Evolutionary conservation across 1,140 invertebrate species (phyloP), one percentile per base, ranked within the genome.

Genomic region (Diplogasteroides magnus): DNA sequence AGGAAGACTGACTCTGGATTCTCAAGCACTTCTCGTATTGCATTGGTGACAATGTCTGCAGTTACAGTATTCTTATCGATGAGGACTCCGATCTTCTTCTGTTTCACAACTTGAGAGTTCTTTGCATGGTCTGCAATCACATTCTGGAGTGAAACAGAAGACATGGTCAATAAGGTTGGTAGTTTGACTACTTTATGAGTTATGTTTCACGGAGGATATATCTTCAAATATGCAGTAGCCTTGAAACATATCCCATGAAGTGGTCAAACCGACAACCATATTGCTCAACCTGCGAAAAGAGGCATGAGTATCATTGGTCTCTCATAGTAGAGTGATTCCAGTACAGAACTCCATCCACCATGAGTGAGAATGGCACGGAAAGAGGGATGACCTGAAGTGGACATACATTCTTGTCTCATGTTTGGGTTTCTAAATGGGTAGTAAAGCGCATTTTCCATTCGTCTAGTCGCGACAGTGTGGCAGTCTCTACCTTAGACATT

Each of bases 251-350:
- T n/a, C n/a, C n/a, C n/a, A n/a, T n/a, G n/a, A n/a, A n/a, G n/a
- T n/a, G n/a, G n/a, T n/a, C n/a, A n/a, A n/a, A n/a, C n/a, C n/a
- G n/a, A n/a, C n/a, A n/a, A n/a, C n/a, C n/a, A n/a, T n/a, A n/a
- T n/a, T n/a, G n/a, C n/a, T n/a, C 19, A 31, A 69, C 68, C 71
- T 6, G 66, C 72, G 37, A 73, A 73, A 15, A 73, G 32, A 2
- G 72, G 72, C 65, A 73, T 70, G 15, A 73, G 64, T 60, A 73
- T 63, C 65, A 73, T 71, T n/a, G 72, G 72, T 57, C 61, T 59
- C 19, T 31, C 57, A 48, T 58, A 27, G 29, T 64, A 29, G 2
- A 64, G 59, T 2, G 68, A 61, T 58, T 73, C 72, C 56, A 66
- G 31, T 32, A 73, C 66, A 56, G 61, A 65, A 64, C 72, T 73